These are phyloP conservation scores for Parapristionchus giblindavisi DNA, from an alignment of 2,888 invertebrate genomes.

Conservation along the genomic window DNA sequence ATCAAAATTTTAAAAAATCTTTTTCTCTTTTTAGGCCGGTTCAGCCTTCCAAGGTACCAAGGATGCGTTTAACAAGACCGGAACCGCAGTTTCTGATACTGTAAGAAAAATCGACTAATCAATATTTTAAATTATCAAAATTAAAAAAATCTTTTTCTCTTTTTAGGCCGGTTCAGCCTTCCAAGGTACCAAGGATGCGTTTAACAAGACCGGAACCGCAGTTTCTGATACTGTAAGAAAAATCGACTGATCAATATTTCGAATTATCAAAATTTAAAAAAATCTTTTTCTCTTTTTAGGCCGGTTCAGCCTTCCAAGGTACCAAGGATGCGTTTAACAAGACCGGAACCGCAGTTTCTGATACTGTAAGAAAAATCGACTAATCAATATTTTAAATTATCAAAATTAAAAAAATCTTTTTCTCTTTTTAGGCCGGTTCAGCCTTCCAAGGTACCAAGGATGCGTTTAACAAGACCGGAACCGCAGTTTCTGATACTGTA, in stretches of 20 bases:
- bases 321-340: neutral
- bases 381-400: too few species aligned
- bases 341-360: neutral
- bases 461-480: too few species aligned
- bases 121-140: neutral
- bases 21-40: slow-evolving; percentile 3
- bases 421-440: too few species aligned
- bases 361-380: neutral
- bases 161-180: neutral
- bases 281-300: slow-evolving; percentile 12
- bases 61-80: neutral
- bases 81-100: slow-evolving; percentile 12
- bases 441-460: too few species aligned
- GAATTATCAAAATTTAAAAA: too few species aligned
- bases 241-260: too few species aligned
- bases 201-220: slow-evolving; percentile 9
- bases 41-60: neutral
- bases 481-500: too few species aligned
- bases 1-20: too few species aligned
- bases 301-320: neutral
- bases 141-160: neutral
- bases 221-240: neutral
- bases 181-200: slow-evolving; percentile 3
- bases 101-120: neutral
- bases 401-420: too few species aligned